phyloP scores from a whole-genome alignment of 1,140 invertebrate genomes.

The Scaptomyza graminum region DNA sequence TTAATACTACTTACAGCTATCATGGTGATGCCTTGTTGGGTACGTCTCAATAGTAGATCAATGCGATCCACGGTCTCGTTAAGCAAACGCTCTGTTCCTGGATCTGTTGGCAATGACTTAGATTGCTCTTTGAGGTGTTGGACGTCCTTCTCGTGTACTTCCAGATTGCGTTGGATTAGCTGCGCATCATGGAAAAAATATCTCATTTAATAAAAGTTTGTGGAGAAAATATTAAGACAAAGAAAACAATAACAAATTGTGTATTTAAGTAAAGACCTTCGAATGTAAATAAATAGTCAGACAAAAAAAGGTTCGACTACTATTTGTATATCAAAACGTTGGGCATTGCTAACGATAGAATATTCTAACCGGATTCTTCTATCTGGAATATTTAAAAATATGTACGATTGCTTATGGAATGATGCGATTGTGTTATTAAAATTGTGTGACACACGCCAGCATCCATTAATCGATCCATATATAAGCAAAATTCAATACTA shows the following conservation, averaged over 20 bases:
- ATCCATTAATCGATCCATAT: constrained; percentile 74
- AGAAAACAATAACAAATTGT: not conserved
- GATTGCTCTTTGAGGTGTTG: constrained; percentile 64
- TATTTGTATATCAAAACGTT: constrained; percentile 38
- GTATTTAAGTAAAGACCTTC: constrained; percentile 25
- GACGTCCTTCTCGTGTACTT: constrained; percentile 75
- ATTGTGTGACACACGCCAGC: constrained; percentile 73
- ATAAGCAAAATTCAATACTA: constrained; percentile 32
- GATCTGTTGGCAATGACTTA: constrained; percentile 69
- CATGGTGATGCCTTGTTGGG: constrained; percentile 81
- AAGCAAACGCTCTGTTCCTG: constrained; percentile 67
- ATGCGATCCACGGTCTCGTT: constrained; percentile 78
- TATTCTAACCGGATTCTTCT: constrained; percentile 38
- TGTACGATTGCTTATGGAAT: constrained; percentile 77
- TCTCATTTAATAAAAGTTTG: constrained; percentile 14
- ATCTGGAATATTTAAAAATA: constrained; percentile 19
- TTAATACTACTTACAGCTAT: constrained; percentile 68
- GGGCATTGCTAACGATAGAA: constrained; percentile 11
- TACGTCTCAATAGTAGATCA: constrained; percentile 72
- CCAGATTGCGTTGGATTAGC: constrained; percentile 82
- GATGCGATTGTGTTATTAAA: constrained; percentile 80
- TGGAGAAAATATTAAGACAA: constrained; percentile 10
- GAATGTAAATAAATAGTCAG: constrained; percentile 20
- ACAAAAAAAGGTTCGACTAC: constrained; percentile 48
- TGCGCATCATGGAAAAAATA: constrained; percentile 36